phyloP scores from a whole-genome alignment of 2,113 vertebrate genomes.

The Paralichthys olivaceus region DNA sequence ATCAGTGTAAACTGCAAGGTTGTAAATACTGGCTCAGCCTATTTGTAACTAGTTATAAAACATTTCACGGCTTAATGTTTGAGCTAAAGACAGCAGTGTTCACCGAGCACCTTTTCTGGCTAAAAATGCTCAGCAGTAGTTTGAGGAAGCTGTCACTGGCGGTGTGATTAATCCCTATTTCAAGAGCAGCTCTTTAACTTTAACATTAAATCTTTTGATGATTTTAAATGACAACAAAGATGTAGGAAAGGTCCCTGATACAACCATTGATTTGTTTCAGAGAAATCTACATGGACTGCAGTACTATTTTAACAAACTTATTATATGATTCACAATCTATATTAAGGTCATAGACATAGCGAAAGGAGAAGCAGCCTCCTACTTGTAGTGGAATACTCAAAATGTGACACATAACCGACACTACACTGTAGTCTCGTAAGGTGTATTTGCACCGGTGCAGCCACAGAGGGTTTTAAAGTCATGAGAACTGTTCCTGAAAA shows the following conservation, averaged over 20 bases:
- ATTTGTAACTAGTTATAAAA: slow-evolving; percentile 24
- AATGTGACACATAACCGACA: background rate
- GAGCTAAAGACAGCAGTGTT: slow-evolving; percentile 2
- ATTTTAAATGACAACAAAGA: too few species aligned
- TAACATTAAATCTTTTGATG: too few species aligned
- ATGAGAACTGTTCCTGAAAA: slow-evolving; percentile 35
- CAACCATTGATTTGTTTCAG: background rate
- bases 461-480: slow-evolving; percentile 29
- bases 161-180: too few species aligned
- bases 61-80: slow-evolving; percentile 1
- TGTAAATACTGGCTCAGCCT: slow-evolving; percentile 23
- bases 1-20: slow-evolving; percentile 35
- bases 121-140: slow-evolving; percentile 33
- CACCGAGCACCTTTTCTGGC: slow-evolving; percentile 25
- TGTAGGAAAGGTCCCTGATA: too few species aligned
- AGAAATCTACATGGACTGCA: background rate
- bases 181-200: too few species aligned
- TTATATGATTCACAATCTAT: background rate
- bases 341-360: background rate
- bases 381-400: background rate
- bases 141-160: slow-evolving; percentile 1
- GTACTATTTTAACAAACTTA: too few species aligned
- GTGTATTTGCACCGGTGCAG: slow-evolving; percentile 13
- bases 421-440: background rate
- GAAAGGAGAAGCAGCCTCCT: background rate